Conservation (phyloP, 1,140 invertebrate genomes). For the Drosophila ficusphila region DNA sequence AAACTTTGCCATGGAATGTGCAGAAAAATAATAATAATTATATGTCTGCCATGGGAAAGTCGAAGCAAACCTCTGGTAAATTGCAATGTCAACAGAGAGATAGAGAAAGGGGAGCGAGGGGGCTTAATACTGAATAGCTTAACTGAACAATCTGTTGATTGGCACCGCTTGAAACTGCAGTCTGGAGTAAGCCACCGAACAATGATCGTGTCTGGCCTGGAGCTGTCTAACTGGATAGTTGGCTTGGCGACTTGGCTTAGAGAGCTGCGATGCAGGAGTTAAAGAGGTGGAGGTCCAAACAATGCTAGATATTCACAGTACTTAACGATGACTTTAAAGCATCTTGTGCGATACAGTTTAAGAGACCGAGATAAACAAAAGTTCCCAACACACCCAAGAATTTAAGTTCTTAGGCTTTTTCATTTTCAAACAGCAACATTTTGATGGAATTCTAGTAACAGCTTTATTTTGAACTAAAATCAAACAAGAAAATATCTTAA, state of each 20-base stretch:
- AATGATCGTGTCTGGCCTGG: conserved; percentile 39
- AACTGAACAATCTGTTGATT: conserved; percentile 28
- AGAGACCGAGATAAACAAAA: background rate
- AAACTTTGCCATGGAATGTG: conserved; percentile 26
- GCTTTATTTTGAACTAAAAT: too few relatives aligned
- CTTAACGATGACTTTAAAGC: background rate
- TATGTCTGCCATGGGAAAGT: conserved; percentile 52
- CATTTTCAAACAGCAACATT: too few relatives aligned
- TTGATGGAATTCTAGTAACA: too few relatives aligned
- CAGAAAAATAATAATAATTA: conserved; percentile 50
- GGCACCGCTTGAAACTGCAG: conserved; percentile 26
- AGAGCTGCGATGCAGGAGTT: background rate
- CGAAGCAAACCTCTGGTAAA: conserved; percentile 30
- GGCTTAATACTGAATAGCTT: background rate
- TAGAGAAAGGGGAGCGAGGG: background rate
- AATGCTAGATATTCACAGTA: conserved; percentile 17
- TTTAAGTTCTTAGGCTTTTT: background rate
- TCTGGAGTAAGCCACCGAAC: background rate
- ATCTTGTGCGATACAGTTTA: background rate
- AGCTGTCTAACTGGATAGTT: conserved; percentile 46
- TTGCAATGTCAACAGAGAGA: conserved; percentile 42
- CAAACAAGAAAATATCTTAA: too few relatives aligned
- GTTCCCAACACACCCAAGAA: background rate
- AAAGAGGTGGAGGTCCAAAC: background rate
- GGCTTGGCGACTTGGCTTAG: background rate